Conservation (phyloP, 2,888 invertebrate genomes). For the Diaprepes abbreviatus region DNA sequence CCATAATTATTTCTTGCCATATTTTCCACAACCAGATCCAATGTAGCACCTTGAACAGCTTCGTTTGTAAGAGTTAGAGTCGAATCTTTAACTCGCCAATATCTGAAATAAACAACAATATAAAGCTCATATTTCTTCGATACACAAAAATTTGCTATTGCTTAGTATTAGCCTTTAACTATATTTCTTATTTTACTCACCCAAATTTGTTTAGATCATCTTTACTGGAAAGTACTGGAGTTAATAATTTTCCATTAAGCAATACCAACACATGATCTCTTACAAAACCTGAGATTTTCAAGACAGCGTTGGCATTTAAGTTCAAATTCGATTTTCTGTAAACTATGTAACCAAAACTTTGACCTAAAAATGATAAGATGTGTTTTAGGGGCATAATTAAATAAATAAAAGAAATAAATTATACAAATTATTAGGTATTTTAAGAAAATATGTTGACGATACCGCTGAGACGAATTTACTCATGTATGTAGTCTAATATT, state of each 20-base stretch:
- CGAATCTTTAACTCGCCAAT: constrained; percentile 56
- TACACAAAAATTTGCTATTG: too few species aligned
- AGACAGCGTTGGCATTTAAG: constrained; percentile 56
- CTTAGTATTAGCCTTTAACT: too few species aligned
- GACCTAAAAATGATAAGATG: constrained; percentile 69
- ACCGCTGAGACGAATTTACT: too few species aligned
- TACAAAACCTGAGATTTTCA: constrained; percentile 65
- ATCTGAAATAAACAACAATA: too few species aligned
- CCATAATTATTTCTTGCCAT: constrained; percentile 82
- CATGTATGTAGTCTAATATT: too few species aligned
- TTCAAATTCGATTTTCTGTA: constrained; percentile 66
- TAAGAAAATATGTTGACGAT: too few species aligned
- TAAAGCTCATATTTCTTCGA: too few species aligned
- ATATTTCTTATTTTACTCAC: constrained; percentile 22
- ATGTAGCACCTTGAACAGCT: constrained; percentile 55
- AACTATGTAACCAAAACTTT: constrained; percentile 71
- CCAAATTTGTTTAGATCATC: constrained; percentile 41
- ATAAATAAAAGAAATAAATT: too few species aligned
- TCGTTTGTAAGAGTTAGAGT: constrained; percentile 53
- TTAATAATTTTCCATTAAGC: constrained; percentile 65
- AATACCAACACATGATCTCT: constrained; percentile 70
- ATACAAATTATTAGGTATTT: too few species aligned
- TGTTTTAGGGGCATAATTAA: too few species aligned
- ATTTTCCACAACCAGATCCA: constrained; percentile 77
- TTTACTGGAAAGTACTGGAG: constrained; percentile 56